Conservation (phyloP, 2,888 invertebrate species). For the Euphydryas editha region DNA sequence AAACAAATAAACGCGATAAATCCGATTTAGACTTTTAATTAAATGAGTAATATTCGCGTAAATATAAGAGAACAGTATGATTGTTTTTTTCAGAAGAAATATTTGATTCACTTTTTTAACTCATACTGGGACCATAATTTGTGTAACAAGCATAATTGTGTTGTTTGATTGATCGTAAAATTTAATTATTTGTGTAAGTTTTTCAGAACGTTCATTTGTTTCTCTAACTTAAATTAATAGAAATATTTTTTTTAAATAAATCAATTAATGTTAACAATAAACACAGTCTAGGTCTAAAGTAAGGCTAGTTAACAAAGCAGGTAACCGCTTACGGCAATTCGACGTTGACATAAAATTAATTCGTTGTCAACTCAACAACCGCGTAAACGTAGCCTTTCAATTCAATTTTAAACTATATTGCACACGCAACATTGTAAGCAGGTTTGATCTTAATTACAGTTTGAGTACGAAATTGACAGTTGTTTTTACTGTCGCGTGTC, state of each 20-base stretch:
- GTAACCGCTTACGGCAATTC: constrained; percentile 20
- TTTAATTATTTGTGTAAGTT: no score
- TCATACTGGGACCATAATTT: no score
- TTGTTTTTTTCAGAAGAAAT: no score
- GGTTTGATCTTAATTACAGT: constrained; percentile 22
- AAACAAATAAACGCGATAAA: no score
- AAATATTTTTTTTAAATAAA: not conserved
- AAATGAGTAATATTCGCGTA: no score
- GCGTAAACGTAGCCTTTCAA: constrained; percentile 30
- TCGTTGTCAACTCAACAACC: constrained; percentile 30
- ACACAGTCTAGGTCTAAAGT: not conserved
- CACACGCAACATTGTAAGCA: constrained; percentile 18
- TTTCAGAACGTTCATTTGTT: no score
- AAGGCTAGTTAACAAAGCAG: constrained; percentile 1
- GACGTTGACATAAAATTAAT: constrained; percentile 37
- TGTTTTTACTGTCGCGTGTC: constrained; percentile 22
- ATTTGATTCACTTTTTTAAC: no score
- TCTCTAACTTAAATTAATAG: not conserved
- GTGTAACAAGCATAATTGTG: no score
- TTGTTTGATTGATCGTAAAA: no score
- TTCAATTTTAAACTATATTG: constrained; percentile 30
- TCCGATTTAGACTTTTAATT: no score
- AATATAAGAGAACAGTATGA: no score
- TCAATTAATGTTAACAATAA: constrained; percentile 10
- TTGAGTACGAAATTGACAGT: constrained; percentile 20